Evolutionary conservation across 2,113 vertebrate species (phyloP).

Genomic region (Tursiops truncatus): DNA sequence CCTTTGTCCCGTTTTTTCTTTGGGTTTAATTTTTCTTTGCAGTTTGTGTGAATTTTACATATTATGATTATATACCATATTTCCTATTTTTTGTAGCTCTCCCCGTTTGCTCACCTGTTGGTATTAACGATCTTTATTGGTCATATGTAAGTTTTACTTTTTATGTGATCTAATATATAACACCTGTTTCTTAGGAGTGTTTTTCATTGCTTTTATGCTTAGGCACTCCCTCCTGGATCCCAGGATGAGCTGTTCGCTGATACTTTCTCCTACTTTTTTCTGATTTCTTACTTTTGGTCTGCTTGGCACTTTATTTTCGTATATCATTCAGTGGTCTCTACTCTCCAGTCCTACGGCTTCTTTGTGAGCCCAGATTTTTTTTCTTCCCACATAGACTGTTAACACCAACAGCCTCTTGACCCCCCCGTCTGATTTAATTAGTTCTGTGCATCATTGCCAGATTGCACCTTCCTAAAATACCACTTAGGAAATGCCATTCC

Average conservation of each 20-base stretch:
- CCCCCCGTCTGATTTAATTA: neutral
- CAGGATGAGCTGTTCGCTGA: neutral
- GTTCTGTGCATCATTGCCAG: neutral
- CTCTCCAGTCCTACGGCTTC: neutral
- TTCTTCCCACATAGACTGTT: neutral
- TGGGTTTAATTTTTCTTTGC: neutral
- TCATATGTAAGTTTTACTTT: neutral
- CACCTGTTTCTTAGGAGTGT: neutral
- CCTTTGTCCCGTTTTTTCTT: neutral
- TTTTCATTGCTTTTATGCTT: neutral
- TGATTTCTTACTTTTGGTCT: neutral
- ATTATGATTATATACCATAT: neutral
- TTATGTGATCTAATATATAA: neutral
- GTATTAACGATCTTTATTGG: neutral
- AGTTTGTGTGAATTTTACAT: neutral
- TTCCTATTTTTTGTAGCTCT: neutral
- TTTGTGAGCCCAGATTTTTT: neutral
- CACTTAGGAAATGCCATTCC: neutral
- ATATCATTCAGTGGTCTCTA: neutral
- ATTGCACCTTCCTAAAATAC: neutral
- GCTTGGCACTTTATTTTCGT: neutral
- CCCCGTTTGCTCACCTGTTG: neutral
- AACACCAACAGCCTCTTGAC: neutral
- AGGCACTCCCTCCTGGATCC: neutral
- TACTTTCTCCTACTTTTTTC: neutral